Conservation (phyloP, 2,888 invertebrate species). For the Nipponacmea schrenckii region DNA sequence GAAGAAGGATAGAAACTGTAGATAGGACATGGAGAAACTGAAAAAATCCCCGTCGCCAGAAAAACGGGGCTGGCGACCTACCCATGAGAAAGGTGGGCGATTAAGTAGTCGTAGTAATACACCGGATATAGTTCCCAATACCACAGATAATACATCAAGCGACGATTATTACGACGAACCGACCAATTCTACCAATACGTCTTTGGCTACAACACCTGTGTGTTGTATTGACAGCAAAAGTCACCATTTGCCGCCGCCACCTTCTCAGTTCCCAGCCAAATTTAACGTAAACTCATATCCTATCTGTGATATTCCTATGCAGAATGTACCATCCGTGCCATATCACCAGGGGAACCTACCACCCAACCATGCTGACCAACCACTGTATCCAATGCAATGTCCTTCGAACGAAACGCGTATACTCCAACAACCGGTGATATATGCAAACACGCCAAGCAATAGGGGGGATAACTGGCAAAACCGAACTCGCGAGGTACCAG, state of each 20-base stretch:
- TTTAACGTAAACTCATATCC: not conserved
- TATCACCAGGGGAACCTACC: not conserved
- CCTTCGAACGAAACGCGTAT: too few species aligned
- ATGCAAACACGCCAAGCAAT: conserved; percentile 7
- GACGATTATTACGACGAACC: not conserved
- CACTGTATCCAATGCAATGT: too few species aligned
- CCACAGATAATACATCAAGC: not conserved
- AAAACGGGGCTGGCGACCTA: not conserved
- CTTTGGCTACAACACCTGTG: not conserved
- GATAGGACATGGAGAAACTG: not conserved
- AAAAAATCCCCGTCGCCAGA: not conserved
- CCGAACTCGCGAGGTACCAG: not conserved
- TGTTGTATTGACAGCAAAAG: conserved; percentile 1
- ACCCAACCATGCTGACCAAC: too few species aligned
- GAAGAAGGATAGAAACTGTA: too few species aligned
- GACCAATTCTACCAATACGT: not conserved
- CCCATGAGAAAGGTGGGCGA: not conserved
- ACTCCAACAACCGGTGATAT: not conserved
- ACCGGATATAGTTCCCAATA: not conserved
- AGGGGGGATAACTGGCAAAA: conserved; percentile 6
- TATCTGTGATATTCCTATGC: conserved; percentile 6
- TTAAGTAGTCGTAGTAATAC: not conserved
- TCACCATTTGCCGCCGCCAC: conserved; percentile 1
- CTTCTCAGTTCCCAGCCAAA: not conserved
- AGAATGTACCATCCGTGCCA: not conserved